Evolutionary conservation across 37 sponge, comb jelly and placozoan species (phyloP).

Genomic region (Ianthella basta): DNA sequence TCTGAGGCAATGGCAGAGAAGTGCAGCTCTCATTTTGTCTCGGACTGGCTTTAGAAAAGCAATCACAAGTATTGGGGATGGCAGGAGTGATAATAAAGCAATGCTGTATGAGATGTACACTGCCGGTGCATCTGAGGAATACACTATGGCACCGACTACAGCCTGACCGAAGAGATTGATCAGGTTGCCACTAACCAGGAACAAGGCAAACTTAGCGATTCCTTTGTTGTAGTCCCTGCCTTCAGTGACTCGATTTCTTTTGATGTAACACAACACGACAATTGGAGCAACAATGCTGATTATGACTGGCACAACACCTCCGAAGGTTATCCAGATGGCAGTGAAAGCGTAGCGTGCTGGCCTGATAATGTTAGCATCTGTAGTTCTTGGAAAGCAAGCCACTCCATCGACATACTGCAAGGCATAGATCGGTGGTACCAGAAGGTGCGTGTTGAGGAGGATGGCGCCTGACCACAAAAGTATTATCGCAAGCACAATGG

Average conservation of each 20-base stretch:
- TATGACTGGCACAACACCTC: neutral
- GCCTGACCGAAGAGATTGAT: neutral
- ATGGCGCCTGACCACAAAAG: neutral
- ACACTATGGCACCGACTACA: neutral
- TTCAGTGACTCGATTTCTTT: neutral
- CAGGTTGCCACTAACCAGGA: neutral
- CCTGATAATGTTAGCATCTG: neutral
- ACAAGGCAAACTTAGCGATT: conserved; percentile 17
- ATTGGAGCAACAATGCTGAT: neutral
- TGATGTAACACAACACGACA: conserved; percentile 9
- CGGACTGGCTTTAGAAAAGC: conserved; percentile 7
- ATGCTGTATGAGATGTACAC: neutral
- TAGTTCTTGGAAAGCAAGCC: neutral
- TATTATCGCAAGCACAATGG: neutral
- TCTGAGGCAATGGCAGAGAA: neutral
- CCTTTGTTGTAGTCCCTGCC: neutral
- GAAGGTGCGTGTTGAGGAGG: neutral
- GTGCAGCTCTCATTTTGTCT: neutral
- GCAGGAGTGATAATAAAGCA: neutral
- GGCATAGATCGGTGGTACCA: neutral
- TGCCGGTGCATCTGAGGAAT: neutral
- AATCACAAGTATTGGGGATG: neutral
- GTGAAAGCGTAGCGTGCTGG: neutral
- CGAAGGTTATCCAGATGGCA: neutral
- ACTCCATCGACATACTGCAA: neutral